Evolutionary conservation across 2,888 invertebrate species (phyloP), one percentile per base, ranked within the genome.

Genomic region (Orthonevra nobilis): DNA sequence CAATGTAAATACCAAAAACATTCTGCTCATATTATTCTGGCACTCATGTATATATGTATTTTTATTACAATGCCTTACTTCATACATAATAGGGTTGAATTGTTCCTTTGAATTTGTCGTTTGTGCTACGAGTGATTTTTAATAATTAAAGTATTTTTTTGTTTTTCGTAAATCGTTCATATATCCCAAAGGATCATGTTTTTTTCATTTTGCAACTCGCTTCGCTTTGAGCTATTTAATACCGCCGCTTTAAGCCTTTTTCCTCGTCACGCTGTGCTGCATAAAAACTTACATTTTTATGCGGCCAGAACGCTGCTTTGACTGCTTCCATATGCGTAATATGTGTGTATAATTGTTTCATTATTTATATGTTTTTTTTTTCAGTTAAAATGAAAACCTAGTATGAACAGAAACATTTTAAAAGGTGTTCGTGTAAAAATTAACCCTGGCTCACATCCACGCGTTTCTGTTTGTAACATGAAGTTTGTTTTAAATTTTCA

Each of bases 401-500:
- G n/a, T n/a, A n/a, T n/a, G n/a, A 30, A 30, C n/a, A 32, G 17
- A 32, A 14, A 9, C 4, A 44, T 44, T 54, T 36, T 5, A 9
- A 40, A 1, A 28, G 30, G 36, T 6, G 17, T 15, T n/a, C 2
- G 20, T n/a, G 5, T 14, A 14, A 40, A 64, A 30, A 66, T 52
- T 58, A 46, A 38, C 36, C 52, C 30, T 32, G 38, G 14, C 30
- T n/a, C 63, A 44, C 63, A 38, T 44, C 10, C 15, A 42, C n/a
- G n/a, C n/a, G n/a, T n/a, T n/a, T n/a, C n/a, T n/a, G n/a, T n/a
- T n/a, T n/a, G n/a, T n/a, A n/a, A n/a, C 15, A 54, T 20, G 40
- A 64, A 52, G n/a, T 77, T 77, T 77, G 46, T 34, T 60, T 10
- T 54, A 32, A 60, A 52, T 70, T 66, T 60, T 52, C 40, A 38